phyloP scores from a whole-genome alignment of 2,113 vertebrate genomes.

The Brachypteracias leptosomus region DNA sequence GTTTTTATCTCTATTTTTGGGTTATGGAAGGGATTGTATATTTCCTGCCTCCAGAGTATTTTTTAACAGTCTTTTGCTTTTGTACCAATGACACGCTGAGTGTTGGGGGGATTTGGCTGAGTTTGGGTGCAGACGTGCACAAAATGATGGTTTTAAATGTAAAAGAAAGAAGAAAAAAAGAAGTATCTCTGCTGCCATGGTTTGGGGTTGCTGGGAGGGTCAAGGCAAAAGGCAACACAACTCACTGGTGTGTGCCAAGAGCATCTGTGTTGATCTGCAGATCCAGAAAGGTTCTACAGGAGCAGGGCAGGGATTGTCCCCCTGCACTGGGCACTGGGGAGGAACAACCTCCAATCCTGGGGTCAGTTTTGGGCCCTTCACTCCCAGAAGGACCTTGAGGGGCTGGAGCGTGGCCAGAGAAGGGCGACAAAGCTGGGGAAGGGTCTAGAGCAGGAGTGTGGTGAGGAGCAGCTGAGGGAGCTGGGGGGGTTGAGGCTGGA shows the following conservation, averaged over 20 bases:
- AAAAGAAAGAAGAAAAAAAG: background rate
- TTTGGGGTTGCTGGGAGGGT: background rate
- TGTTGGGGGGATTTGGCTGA: background rate
- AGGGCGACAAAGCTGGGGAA: too few species aligned
- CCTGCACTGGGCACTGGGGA: background rate
- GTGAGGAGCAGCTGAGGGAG: too few species aligned
- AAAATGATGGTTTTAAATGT: background rate
- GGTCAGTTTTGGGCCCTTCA: background rate
- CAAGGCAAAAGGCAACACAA: background rate
- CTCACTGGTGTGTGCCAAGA: background rate
- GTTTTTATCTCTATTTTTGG: constrained; percentile 56
- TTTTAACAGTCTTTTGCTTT: constrained; percentile 34
- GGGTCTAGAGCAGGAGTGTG: too few species aligned
- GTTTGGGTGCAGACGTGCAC: background rate
- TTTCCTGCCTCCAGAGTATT: constrained; percentile 34
- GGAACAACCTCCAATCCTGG: background rate
- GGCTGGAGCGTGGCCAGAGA: background rate
- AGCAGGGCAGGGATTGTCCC: background rate
- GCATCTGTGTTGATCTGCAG: background rate
- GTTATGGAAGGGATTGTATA: constrained; percentile 1
- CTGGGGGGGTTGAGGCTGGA: too few species aligned
- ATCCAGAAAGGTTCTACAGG: background rate
- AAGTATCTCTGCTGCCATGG: background rate
- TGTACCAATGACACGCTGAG: background rate
- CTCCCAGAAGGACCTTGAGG: background rate